Conservation (phyloP, 2,797 vertebrate species). For the Myoxocephalus aenaeus region DNA sequence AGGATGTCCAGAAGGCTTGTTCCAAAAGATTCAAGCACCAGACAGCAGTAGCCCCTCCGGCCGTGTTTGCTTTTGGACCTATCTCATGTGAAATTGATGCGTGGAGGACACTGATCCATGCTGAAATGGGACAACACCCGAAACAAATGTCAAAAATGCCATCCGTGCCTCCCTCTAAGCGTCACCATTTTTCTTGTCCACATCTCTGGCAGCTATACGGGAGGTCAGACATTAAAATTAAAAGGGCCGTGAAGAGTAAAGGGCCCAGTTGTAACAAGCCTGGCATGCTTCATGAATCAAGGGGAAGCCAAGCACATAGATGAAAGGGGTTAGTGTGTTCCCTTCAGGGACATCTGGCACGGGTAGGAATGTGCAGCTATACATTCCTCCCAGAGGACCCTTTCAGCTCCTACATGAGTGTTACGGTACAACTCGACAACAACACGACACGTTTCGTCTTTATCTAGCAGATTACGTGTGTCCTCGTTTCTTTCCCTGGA, state of each 20-base stretch:
- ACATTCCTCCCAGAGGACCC: constrained; percentile 46
- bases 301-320: constrained; percentile 40
- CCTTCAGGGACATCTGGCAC: constrained; percentile 55
- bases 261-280: constrained; percentile 35
- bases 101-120: constrained; percentile 77
- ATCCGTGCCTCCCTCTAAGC: constrained; percentile 55
- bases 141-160: constrained; percentile 80
- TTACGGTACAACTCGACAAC: constrained; percentile 28
- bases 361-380: constrained; percentile 38
- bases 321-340: constrained; percentile 37
- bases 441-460: constrained; percentile 51
- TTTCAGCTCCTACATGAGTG: constrained; percentile 21
- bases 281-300: constrained; percentile 55
- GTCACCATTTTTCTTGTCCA: constrained; percentile 40
- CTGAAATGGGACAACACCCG: constrained; percentile 73
- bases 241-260: constrained; percentile 51
- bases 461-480: constrained; percentile 27
- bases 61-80: constrained; percentile 69
- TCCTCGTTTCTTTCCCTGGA: constrained; percentile 2
- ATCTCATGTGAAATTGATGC: constrained; percentile 80
- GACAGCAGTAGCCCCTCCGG: constrained; percentile 64
- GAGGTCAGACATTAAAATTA: constrained; percentile 65
- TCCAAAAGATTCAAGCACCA: constrained; percentile 62
- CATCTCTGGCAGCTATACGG: constrained; percentile 4
- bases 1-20: constrained; percentile 64